phyloP scores from a whole-genome alignment of 1,140 invertebrate genomes.

The Cyphomyrmex costatus region DNA sequence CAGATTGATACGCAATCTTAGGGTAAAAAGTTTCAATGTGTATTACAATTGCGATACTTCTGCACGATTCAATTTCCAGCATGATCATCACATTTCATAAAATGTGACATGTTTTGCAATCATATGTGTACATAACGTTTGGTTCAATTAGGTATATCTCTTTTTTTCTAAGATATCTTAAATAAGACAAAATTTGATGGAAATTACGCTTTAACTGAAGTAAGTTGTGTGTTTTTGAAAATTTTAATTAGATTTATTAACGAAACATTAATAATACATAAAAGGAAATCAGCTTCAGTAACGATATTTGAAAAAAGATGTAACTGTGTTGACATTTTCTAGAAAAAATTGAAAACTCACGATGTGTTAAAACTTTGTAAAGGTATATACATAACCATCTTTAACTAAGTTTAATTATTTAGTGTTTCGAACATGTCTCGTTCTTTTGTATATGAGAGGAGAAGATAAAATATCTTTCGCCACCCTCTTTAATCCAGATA shows the following conservation, averaged over 20 bases:
- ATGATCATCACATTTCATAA: neutral
- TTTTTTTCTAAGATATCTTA: neutral
- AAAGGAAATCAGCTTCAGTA: neutral
- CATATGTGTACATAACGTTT: neutral
- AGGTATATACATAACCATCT: constrained; percentile 1
- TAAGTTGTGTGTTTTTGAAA: neutral
- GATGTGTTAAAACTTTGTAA: neutral
- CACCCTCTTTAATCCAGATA: constrained; percentile 54
- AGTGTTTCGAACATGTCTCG: constrained; percentile 39
- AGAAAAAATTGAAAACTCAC: neutral
- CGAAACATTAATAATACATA: neutral
- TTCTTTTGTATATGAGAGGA: constrained; percentile 12
- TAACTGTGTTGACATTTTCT: neutral
- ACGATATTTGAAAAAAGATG: neutral
- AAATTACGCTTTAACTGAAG: neutral
- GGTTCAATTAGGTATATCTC: neutral
- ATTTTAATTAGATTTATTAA: constrained; percentile 5
- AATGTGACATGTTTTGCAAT: neutral
- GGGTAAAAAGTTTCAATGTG: constrained; percentile 31
- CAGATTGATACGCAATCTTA: constrained; percentile 45
- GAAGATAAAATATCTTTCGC: constrained; percentile 61
- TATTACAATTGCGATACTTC: neutral
- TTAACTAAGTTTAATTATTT: constrained; percentile 35
- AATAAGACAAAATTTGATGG: neutral
- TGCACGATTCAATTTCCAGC: constrained; percentile 19